Evolutionary conservation across 2,113 vertebrate species (phyloP).

Genomic region (Scalopus aquaticus): DNA sequence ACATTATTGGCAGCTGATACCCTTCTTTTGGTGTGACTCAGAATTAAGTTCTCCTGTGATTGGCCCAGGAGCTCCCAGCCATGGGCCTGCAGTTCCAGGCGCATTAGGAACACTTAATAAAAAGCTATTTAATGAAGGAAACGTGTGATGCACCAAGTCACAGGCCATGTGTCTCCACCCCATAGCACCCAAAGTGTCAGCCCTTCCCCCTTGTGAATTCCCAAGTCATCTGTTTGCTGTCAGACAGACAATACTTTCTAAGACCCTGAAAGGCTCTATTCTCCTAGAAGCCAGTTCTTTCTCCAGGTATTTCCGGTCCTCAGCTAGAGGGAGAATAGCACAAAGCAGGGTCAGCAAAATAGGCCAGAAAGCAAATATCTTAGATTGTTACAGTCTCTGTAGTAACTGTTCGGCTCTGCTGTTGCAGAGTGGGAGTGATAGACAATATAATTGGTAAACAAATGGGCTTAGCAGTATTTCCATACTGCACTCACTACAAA

Average conservation of each 20-base stretch:
- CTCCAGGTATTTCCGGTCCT: background rate
- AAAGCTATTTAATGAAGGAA: background rate
- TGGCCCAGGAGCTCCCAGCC: background rate
- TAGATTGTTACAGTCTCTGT: background rate
- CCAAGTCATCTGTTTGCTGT: background rate
- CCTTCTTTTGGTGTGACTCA: background rate
- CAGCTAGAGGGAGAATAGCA: background rate
- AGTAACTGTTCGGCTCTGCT: accelerated
- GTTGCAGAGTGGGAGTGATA: background rate
- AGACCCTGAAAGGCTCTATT: background rate
- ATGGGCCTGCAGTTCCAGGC: background rate
- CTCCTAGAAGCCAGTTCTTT: background rate
- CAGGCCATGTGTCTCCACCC: background rate
- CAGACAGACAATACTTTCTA: background rate
- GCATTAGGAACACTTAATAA: background rate
- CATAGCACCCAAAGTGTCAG: background rate
- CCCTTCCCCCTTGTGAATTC: background rate
- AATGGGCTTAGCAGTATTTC: background rate
- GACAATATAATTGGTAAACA: background rate
- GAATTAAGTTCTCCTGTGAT: background rate
- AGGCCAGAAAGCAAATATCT: too few relatives aligned
- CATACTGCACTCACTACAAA: background rate
- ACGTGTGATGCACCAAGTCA: background rate
- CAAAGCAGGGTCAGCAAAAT: background rate
- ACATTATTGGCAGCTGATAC: background rate